Evolutionary conservation across 2,888 invertebrate species (phyloP).

Genomic region (Acrocera orbiculus): DNA sequence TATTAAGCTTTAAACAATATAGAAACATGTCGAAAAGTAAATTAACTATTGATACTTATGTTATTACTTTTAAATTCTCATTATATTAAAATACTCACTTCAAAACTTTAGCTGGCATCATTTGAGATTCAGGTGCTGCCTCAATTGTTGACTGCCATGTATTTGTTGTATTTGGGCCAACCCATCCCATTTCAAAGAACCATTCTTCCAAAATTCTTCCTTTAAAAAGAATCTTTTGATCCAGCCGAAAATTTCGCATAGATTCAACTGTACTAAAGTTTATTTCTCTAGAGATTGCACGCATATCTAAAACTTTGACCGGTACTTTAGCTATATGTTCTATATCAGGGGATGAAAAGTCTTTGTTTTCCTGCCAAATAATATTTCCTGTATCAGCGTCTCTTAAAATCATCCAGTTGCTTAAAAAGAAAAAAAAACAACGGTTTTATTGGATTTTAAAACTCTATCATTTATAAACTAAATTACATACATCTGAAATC

Average conservation of each 20-base stretch:
- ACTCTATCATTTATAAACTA: too few species aligned
- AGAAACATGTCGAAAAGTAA: not conserved
- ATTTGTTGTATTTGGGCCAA: conserved; percentile 95
- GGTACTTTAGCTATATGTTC: conserved; percentile 97
- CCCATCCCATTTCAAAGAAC: conserved; percentile 99
- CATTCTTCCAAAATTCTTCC: conserved; percentile 93
- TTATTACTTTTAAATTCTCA: too few species aligned
- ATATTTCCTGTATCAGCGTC: conserved; percentile 90
- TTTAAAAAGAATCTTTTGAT: conserved; percentile 65
- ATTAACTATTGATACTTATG: not conserved
- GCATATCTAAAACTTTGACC: conserved; percentile 86
- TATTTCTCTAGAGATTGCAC: conserved; percentile 76
- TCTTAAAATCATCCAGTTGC: conserved; percentile 92
- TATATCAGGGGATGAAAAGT: conserved; percentile 70
- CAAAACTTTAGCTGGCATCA: conserved; percentile 98
- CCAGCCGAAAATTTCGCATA: conserved; percentile 90
- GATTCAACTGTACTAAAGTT: conserved; percentile 81
- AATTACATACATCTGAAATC: too few species aligned
- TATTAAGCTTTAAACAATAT: not conserved
- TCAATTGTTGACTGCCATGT: conserved; percentile 99
- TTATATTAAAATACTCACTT: conserved; percentile 49
- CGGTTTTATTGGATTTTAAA: too few species aligned
- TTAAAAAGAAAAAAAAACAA: conserved; percentile 9
- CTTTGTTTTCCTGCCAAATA: conserved; percentile 93
- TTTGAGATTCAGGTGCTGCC: conserved; percentile 97